phyloP scores from a whole-genome alignment of 1,140 invertebrate genomes.

The honey bee (Apis mellifera) region DNA sequence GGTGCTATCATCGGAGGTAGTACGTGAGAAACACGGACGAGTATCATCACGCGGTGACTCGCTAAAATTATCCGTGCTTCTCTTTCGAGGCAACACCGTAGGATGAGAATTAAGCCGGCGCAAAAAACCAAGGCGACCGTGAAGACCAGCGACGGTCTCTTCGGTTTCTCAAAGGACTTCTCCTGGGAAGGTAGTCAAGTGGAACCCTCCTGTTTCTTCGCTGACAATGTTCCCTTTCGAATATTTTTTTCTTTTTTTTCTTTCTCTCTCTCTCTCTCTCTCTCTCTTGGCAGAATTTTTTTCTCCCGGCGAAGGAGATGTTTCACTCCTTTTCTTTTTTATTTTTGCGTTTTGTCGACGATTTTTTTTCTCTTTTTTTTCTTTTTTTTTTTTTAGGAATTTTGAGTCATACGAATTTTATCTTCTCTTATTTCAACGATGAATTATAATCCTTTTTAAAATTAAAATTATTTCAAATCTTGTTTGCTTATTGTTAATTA shows the following conservation, averaged over 20 bases:
- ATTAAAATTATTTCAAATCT: too few species aligned
- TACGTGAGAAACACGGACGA: constrained; percentile 62
- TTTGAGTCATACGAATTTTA: too few species aligned
- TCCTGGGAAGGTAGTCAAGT: constrained; percentile 41
- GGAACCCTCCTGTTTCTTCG: constrained; percentile 34
- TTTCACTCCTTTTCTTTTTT: not conserved
- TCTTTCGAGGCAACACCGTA: constrained; percentile 27
- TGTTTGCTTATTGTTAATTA: too few species aligned
- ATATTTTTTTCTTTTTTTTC: not conserved
- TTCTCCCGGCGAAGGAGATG: not conserved
- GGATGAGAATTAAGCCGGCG: constrained; percentile 44
- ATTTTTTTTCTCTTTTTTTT: not conserved
- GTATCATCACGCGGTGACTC: constrained; percentile 68
- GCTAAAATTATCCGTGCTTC: constrained; percentile 60
- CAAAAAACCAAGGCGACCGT: constrained; percentile 34
- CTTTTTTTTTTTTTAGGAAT: too few species aligned
- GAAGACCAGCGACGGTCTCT: constrained; percentile 28
- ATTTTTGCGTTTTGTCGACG: not conserved
- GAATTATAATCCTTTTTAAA: too few species aligned
- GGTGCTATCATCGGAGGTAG: constrained; percentile 64
- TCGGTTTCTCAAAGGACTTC: constrained; percentile 50
- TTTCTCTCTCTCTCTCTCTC: too few species aligned
- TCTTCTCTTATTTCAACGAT: too few species aligned
- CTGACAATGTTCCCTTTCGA: constrained; percentile 43
- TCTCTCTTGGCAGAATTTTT: not conserved